Conservation (phyloP, 2,797 vertebrate genomes). For the Sebastes baramenuke region DNA sequence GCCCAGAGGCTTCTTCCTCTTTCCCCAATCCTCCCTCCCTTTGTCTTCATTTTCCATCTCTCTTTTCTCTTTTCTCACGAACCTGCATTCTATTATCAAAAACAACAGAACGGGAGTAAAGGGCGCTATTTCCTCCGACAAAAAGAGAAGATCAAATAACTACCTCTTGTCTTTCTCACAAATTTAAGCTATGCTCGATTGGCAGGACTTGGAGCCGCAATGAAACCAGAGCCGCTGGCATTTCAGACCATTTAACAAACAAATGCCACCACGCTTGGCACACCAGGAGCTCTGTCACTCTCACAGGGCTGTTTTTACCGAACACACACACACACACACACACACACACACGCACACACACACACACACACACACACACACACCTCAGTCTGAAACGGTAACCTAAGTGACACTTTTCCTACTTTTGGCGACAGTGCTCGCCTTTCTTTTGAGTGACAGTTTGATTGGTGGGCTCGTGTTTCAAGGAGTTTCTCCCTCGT, state of each 20-base stretch:
- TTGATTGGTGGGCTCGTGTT: slow-evolving; percentile 76
- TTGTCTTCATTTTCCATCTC: slow-evolving; percentile 30
- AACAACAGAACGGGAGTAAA: slow-evolving; percentile 34
- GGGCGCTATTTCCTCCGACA: slow-evolving; percentile 23
- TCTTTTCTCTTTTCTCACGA: slow-evolving; percentile 23
- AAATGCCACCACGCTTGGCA: slow-evolving; percentile 63
- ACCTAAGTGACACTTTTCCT: slow-evolving; percentile 77
- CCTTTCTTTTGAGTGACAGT: slow-evolving; percentile 71
- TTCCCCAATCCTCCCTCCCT: not conserved
- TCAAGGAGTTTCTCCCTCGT: slow-evolving; percentile 75
- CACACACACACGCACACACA: slow-evolving; percentile 21
- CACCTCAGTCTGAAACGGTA: slow-evolving; percentile 51
- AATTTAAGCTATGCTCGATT: slow-evolving; percentile 26
- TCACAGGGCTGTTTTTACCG: slow-evolving; percentile 18
- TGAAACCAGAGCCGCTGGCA: slow-evolving; percentile 58
- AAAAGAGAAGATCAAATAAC: slow-evolving; percentile 51
- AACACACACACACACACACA: not conserved
- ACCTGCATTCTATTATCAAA: slow-evolving; percentile 44
- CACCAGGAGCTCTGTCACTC: slow-evolving; percentile 38
- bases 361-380: slow-evolving; percentile 22
- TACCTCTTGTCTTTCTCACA: slow-evolving; percentile 37
- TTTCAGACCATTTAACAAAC: slow-evolving; percentile 71
- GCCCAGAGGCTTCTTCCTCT: not conserved
- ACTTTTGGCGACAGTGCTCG: slow-evolving; percentile 61
- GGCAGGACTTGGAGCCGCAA: slow-evolving; percentile 25